Conservation (phyloP, 2,113 vertebrate species). For the Tragelaphus buxtoni region DNA sequence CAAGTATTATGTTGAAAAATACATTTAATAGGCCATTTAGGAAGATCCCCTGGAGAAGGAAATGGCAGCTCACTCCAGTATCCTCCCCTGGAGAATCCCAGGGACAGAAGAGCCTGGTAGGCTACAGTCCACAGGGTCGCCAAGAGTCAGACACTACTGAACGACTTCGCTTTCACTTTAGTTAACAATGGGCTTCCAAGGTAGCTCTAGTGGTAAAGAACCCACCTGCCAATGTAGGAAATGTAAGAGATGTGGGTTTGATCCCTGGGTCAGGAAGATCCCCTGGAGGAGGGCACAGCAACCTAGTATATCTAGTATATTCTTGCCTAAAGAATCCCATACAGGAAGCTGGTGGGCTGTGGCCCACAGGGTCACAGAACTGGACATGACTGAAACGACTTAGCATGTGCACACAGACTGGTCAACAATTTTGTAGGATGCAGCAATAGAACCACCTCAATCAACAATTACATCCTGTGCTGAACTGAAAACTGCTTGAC, state of each 20-base stretch:
- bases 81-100: neutral
- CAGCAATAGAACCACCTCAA: neutral
- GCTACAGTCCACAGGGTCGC: neutral
- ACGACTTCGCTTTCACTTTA: neutral
- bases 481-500: neutral
- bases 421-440: neutral
- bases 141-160: neutral
- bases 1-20: neutral
- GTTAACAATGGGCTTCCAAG: neutral
- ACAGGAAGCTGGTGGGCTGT: neutral
- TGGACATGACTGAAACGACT: neutral
- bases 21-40: neutral
- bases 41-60: neutral
- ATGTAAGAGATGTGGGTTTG: neutral
- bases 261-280: neutral
- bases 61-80: neutral
- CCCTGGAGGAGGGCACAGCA: neutral
- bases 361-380: neutral
- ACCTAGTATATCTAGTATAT: neutral
- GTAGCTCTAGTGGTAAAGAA: neutral
- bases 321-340: neutral
- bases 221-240: neutral
- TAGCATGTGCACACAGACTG: fast-evolving
- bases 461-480: neutral
- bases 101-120: neutral